Evolutionary conservation across 2,888 invertebrate genomes (phyloP).

Genomic region (Cephus runcator): DNA sequence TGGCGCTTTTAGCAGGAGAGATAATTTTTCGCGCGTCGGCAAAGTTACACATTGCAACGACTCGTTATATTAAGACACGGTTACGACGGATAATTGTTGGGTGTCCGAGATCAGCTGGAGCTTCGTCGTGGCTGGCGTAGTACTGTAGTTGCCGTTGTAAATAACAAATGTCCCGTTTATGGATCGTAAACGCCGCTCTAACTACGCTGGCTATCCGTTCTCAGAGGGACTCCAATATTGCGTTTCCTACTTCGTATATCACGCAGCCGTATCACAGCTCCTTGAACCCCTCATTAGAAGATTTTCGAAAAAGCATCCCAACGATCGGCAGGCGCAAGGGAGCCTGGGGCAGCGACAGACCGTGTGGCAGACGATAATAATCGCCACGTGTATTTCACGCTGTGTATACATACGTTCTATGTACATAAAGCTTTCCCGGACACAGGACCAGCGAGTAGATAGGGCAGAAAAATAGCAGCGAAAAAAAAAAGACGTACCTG

Average conservation of each 20-base stretch:
- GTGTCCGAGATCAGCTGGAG: conserved; percentile 26
- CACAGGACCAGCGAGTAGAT: neutral
- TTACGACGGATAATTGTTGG: conserved; percentile 56
- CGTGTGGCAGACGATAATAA: neutral
- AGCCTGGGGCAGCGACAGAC: neutral
- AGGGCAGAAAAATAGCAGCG: neutral
- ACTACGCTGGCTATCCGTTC: conserved; percentile 41
- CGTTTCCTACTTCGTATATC: conserved; percentile 55
- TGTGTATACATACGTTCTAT: neutral
- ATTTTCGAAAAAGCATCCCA: conserved; percentile 2
- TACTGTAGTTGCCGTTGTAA: conserved; percentile 43
- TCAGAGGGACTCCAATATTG: conserved; percentile 27
- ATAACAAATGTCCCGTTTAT: conserved; percentile 58
- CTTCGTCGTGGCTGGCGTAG: neutral
- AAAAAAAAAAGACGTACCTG: conserved; percentile 70
- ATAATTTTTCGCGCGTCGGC: conserved; percentile 1
- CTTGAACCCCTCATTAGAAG: conserved; percentile 36
- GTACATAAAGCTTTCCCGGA: neutral
- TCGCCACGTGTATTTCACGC: neutral
- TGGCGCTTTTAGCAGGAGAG: neutral
- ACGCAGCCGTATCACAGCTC: conserved; percentile 26
- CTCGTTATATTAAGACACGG: conserved; percentile 49
- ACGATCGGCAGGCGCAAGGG: neutral
- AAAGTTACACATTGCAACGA: conserved; percentile 28
- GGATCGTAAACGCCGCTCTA: conserved; percentile 58